Evolutionary conservation across 2,113 vertebrate species (phyloP).

Genomic region (Lamprotornis superbus): DNA sequence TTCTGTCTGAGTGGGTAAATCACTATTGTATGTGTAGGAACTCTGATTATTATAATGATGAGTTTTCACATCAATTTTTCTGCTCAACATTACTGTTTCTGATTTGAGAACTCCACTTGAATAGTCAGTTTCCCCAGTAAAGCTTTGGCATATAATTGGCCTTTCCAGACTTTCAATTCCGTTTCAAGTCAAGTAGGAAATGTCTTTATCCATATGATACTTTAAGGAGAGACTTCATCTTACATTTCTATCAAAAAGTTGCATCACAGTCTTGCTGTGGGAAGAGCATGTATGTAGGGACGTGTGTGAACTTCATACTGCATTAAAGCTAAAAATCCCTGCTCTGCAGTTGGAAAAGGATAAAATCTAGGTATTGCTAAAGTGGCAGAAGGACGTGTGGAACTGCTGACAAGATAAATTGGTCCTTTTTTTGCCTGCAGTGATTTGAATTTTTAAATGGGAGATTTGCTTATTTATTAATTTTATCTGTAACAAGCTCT

Average conservation of each 20-base stretch:
- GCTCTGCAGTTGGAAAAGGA: not conserved
- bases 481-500: not conserved
- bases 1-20: slow-evolving; percentile 20
- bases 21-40: not conserved
- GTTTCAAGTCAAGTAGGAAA: not conserved
- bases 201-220: not conserved
- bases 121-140: not conserved
- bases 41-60: slow-evolving; percentile 5
- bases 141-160: not conserved
- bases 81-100: not conserved
- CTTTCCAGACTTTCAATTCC: not conserved
- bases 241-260: not conserved
- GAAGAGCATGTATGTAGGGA: not conserved
- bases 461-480: not conserved
- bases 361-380: not conserved
- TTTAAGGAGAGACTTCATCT: not conserved
- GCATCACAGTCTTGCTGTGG: not conserved
- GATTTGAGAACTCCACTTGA: not conserved
- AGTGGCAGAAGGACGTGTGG: fast-evolving
- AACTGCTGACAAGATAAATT: not conserved
- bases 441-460: not conserved
- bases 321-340: not conserved
- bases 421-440: not conserved
- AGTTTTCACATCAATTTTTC: not conserved
- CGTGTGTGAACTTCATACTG: not conserved